Evolutionary conservation across 2,888 invertebrate genomes (phyloP), one percentile per base, ranked within the genome.

Genomic region (Colletes collaris): DNA sequence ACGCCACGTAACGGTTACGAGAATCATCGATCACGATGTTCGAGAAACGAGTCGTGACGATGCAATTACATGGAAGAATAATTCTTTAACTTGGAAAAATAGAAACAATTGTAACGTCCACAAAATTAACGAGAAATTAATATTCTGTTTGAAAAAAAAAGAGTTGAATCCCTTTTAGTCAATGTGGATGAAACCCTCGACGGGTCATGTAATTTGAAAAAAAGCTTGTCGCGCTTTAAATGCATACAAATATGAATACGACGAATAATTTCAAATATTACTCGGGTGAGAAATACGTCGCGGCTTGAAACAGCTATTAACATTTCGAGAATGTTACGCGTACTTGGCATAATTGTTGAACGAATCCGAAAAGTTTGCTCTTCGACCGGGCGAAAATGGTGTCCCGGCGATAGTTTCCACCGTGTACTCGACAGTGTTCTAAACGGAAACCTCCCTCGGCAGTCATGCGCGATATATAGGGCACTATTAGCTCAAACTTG

Each of bases 401-500:
- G 40, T 7, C 37, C 52, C 64, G 13, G 10, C 13, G 27, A 60
- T 76, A 71, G 71, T 66, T 66, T 52, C 44, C 16, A n/a, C 52
- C 10, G 52, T 44, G 62, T 46, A 68, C 63, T 50, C 40, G 62
- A 49, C 46, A 52, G 55, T 27, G 50, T 68, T 67, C 58, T 16
- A 72, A 79, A 68, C 37, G 77, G 64, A 63, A 63, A 72, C 63
- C 65, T 68, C 73, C 59, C 74, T 59, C 44, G 59, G 64, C 64
- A 78, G 59, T 35, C 40, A 56, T 46, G 50, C 35, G 35, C 62
- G 67, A 79, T 80, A 67, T 81, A 67, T 79, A 74, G 65, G 58
- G n/a, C 65, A 55, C 68, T 56, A 68, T 80, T 80, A 76, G 63
- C 69, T 66, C 27, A 76, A 81, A 79, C 81, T 76, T 69, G 68